Percentiles rank a stretch among this genome's conserved stretches.
Conservation (phyloP, 2,888 invertebrate species). For the Cataglyphis rosenhaueri region DNA sequence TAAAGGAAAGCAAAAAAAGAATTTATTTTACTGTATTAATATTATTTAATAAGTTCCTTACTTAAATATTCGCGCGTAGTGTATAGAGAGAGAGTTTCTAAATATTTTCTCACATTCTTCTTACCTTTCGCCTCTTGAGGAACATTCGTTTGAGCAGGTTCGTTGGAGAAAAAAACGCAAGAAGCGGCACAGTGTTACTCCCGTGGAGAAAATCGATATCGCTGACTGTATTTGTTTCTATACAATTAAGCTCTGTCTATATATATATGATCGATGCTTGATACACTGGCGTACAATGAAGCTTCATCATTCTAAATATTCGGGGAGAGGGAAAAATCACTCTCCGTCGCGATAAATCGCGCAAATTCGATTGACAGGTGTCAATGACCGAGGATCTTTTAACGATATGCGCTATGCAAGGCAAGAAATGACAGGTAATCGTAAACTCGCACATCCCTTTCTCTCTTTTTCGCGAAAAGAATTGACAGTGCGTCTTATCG, state of each 20-base stretch:
- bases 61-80: neutral
- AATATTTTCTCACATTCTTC: conserved; percentile 13
- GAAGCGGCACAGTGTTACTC: conserved; percentile 44
- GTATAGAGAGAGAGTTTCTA: neutral
- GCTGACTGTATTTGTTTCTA: conserved; percentile 51
- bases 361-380: neutral
- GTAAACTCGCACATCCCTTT: conserved; percentile 9
- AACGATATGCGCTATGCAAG: conserved; percentile 40
- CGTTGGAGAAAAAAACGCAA: conserved; percentile 31
- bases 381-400: neutral
- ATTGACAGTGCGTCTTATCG: neutral
- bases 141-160: conserved; percentile 26
- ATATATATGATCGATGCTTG: conserved; percentile 48
- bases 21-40: neutral
- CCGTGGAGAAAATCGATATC: conserved; percentile 46
- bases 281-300: conserved; percentile 53
- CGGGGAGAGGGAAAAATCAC: neutral
- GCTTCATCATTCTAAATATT: conserved; percentile 21
- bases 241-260: conserved; percentile 50
- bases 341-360: conserved; percentile 13
- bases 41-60: neutral
- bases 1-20: neutral
- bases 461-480: neutral
- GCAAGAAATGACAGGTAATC: conserved; percentile 31
- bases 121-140: conserved; percentile 34